phyloP scores from a whole-genome alignment of 2,888 invertebrate species.

The Orthosia cruda region DNA sequence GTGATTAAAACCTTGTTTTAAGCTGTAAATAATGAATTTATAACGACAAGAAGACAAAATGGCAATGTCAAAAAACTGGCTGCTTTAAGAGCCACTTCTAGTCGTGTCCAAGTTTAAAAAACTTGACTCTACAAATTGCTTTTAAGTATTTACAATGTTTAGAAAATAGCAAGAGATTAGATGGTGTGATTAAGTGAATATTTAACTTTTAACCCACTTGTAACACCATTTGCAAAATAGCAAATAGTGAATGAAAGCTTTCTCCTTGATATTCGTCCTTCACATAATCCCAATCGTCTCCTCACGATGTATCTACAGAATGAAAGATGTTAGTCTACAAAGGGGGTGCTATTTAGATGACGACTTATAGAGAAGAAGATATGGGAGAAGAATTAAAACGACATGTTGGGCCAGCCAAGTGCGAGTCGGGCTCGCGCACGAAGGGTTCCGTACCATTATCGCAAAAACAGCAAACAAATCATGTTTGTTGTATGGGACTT shows the following conservation, averaged over 20 bases:
- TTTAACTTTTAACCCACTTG: conserved; percentile 37
- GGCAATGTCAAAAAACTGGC: conserved; percentile 17
- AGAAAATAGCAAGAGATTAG: conserved; percentile 37
- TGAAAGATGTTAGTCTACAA: background rate
- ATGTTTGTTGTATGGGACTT: too few species aligned
- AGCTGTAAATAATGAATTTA: conserved; percentile 28
- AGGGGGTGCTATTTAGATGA: background rate
- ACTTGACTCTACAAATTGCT: conserved; percentile 37
- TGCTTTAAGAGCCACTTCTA: conserved; percentile 22
- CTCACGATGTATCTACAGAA: background rate
- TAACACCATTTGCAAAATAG: conserved; percentile 5
- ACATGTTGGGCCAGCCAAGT: background rate
- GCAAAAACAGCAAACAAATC: too few species aligned
- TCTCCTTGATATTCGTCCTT: conserved; percentile 4
- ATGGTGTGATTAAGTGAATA: conserved; percentile 33
- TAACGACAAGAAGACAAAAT: conserved; percentile 14
- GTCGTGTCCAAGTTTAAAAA: conserved; percentile 16
- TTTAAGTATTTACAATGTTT: conserved; percentile 52
- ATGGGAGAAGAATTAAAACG: background rate
- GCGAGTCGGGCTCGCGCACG: too few species aligned
- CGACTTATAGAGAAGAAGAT: background rate
- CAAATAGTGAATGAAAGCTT: conserved; percentile 3
- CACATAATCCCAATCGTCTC: background rate
- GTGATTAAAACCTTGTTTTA: conserved; percentile 42
- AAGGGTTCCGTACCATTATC: too few species aligned